Percentiles rank a stretch among this genome's conserved stretches.
Conservation (phyloP, 2,113 vertebrate species). For the Poecilia latipinna region DNA sequence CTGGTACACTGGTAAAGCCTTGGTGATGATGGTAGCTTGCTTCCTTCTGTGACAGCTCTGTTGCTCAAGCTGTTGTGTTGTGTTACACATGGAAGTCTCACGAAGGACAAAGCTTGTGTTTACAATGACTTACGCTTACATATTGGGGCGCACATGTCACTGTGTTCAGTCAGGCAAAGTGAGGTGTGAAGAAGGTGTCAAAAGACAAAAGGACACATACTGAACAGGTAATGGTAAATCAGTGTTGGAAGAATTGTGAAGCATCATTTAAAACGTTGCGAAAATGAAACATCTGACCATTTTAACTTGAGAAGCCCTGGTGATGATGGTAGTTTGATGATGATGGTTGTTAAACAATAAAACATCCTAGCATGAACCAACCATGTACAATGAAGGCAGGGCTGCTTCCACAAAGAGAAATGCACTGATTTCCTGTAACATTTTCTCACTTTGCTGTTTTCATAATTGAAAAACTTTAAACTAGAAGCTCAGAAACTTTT, state of each 20-base stretch:
- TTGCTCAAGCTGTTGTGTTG: constrained; percentile 21
- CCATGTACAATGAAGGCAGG: no score
- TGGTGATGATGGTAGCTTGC: constrained; percentile 50
- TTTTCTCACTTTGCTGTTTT: no score
- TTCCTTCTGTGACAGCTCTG: constrained; percentile 60
- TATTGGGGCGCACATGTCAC: constrained; percentile 29
- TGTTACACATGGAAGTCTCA: constrained; percentile 40
- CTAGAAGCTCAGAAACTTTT: no score
- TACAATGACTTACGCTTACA: constrained; percentile 19
- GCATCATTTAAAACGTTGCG: neutral
- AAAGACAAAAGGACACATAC: neutral
- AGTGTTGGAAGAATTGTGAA: neutral
- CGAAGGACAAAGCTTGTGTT: constrained; percentile 22
- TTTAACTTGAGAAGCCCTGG: no score
- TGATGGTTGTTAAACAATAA: no score
- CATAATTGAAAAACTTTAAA: no score
- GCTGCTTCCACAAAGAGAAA: no score
- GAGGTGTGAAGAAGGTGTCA: constrained; percentile 13
- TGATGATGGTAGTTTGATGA: no score
- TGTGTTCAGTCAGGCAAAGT: constrained; percentile 23
- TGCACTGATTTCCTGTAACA: no score
- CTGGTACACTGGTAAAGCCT: constrained; percentile 38
- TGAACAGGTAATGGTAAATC: neutral
- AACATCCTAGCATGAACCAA: no score
- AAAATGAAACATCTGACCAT: no score